phyloP scores from a whole-genome alignment of 2,888 invertebrate genomes.

The Sericinus montela region DNA sequence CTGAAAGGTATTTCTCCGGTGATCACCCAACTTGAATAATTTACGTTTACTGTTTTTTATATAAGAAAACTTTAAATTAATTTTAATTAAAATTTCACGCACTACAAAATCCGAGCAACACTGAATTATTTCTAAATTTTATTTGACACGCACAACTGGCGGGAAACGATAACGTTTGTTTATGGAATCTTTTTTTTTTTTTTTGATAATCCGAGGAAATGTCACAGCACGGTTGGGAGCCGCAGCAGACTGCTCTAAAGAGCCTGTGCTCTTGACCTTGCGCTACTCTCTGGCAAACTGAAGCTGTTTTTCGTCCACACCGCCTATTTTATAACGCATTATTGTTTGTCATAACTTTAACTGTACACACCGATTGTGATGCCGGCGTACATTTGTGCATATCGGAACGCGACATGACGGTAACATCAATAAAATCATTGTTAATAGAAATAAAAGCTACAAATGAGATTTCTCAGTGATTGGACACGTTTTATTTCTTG shows the following conservation, averaged over 20 bases:
- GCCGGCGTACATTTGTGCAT: slow-evolving; percentile 15
- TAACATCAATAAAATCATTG: background rate
- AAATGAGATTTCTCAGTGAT: background rate
- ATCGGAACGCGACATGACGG: slow-evolving; percentile 16
- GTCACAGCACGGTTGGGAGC: slow-evolving; percentile 52
- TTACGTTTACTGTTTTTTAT: background rate
- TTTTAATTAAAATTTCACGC: background rate
- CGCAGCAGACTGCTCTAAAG: slow-evolving; percentile 60
- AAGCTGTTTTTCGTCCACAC: slow-evolving; percentile 62
- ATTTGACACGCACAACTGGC: background rate
- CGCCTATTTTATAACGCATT: slow-evolving; percentile 70
- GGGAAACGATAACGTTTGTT: slow-evolving; percentile 27
- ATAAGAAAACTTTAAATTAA: too few relatives aligned
- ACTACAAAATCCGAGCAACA: background rate
- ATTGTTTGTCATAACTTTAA: slow-evolving; percentile 73
- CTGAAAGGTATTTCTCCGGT: slow-evolving; percentile 29
- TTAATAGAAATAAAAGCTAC: background rate
- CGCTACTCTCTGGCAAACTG: slow-evolving; percentile 60
- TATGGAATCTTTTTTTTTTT: slow-evolving; percentile 18
- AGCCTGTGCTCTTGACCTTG: slow-evolving; percentile 74
- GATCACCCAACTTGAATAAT: slow-evolving; percentile 30
- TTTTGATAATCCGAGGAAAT: slow-evolving; percentile 33
- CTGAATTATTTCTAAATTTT: background rate
- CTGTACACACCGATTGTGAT: slow-evolving; percentile 26
- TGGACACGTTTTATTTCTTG: background rate